These are phyloP conservation scores for Brachionus plicatilis DNA, from an alignment of 1,140 invertebrate species.

Conservation along the genomic window DNA sequence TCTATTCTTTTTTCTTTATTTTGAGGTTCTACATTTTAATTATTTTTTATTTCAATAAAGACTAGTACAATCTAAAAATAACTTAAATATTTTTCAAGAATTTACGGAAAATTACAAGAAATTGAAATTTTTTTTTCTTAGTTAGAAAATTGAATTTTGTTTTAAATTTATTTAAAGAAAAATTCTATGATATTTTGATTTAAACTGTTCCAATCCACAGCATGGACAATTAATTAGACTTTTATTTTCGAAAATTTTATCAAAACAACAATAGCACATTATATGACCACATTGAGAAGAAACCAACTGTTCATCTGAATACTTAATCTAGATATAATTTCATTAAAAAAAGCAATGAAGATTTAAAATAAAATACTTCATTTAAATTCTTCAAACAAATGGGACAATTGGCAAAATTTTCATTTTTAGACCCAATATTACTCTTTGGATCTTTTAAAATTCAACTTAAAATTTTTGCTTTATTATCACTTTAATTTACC, in stretches of 20 bases:
- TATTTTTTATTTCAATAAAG: too few species aligned
- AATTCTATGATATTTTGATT: conserved; percentile 2
- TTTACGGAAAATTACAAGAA: not conserved
- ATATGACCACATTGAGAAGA: not conserved
- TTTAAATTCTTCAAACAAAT: not conserved
- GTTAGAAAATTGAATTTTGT: not conserved
- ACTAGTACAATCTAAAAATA: too few species aligned
- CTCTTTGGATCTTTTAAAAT: not conserved
- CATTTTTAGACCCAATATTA: not conserved
- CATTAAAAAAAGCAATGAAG: not conserved
- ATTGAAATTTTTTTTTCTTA: not conserved
- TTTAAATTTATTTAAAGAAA: not conserved
- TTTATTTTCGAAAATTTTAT: not conserved
- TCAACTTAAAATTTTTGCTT: too few species aligned
- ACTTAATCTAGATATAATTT: not conserved
- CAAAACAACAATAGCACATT: not conserved
- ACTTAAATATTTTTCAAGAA: not conserved
- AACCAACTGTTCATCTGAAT: not conserved
- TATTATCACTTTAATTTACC: not conserved
- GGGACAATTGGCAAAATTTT: not conserved
- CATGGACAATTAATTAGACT: not conserved
- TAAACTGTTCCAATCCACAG: not conserved
- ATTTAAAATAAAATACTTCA: not conserved
- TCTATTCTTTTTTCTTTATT: too few species aligned
- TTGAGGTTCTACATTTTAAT: too few species aligned